A percentile compares a stretch with the other conserved stretches of the same genome.
Evolutionary conservation across 2,888 invertebrate genomes (phyloP).

Genomic region (Sarcophaga carnaria): DNA sequence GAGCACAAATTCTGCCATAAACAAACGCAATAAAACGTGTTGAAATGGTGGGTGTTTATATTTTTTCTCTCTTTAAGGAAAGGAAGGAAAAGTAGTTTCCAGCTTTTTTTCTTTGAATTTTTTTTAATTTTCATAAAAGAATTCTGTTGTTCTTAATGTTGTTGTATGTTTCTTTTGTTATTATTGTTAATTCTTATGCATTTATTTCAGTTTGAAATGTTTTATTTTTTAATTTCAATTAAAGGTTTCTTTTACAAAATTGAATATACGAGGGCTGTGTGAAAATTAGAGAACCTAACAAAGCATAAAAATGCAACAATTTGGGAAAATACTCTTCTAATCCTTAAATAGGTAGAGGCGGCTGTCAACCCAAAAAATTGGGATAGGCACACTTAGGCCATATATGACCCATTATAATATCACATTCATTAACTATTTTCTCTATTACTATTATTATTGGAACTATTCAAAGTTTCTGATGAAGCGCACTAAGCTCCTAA

Average conservation of each 20-base stretch:
- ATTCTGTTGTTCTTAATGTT: neutral
- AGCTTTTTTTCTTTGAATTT: conserved; percentile 9
- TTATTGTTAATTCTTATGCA: neutral
- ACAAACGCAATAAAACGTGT: conserved; percentile 43
- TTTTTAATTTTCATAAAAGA: conserved; percentile 1
- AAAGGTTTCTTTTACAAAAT: neutral
- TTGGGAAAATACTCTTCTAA: too few relatives aligned
- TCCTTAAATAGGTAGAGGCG: too few relatives aligned
- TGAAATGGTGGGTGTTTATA: conserved; percentile 47
- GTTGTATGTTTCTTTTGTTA: conserved; percentile 4
- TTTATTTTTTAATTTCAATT: conserved; percentile 43
- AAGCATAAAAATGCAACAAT: too few relatives aligned
- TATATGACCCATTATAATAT: too few relatives aligned
- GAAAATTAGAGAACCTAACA: neutral
- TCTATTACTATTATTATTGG: too few relatives aligned
- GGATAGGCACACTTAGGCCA: too few relatives aligned
- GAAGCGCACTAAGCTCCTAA: too few relatives aligned
- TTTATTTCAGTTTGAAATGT: conserved; percentile 12
- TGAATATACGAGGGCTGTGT: neutral
- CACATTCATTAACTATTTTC: too few relatives aligned
- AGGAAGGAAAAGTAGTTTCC: conserved; percentile 3
- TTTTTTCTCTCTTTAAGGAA: neutral
- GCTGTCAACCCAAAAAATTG: too few relatives aligned
- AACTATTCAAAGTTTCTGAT: too few relatives aligned
- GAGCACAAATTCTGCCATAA: neutral